Conservation (phyloP, 2,888 invertebrate species). For the Eumerus sabulonum region DNA sequence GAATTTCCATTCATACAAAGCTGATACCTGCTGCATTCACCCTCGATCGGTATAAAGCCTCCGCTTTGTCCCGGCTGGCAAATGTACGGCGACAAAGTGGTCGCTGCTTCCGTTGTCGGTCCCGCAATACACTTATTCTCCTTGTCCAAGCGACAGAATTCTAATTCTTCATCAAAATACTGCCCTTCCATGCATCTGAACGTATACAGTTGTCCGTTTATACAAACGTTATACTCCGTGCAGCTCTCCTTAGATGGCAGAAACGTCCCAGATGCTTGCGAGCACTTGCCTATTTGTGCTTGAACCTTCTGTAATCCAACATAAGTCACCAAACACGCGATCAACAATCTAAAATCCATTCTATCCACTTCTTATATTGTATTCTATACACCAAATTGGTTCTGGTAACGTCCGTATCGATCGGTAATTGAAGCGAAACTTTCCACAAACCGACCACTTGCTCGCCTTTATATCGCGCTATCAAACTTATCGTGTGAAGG, state of each 20-base stretch:
- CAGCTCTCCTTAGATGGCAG: constrained; percentile 53
- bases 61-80: constrained; percentile 29
- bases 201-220: constrained; percentile 53
- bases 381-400: too few relatives aligned
- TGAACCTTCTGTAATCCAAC: too few relatives aligned
- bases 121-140: constrained; percentile 17
- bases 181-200: constrained; percentile 65
- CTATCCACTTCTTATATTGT: too few relatives aligned
- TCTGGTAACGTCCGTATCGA: too few relatives aligned
- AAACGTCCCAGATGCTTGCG: constrained; percentile 30
- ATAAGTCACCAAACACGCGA: too few relatives aligned
- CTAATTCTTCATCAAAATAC: constrained; percentile 68
- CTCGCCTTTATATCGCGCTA: too few relatives aligned
- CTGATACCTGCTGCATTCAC: constrained; percentile 71
- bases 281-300: constrained; percentile 3
- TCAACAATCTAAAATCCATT: too few relatives aligned
- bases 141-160: constrained; percentile 22
- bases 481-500: too few relatives aligned
- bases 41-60: constrained; percentile 57
- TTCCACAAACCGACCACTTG: too few relatives aligned
- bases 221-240: constrained; percentile 63
- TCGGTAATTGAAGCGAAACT: too few relatives aligned
- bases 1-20: constrained; percentile 69
- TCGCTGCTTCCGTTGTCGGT: constrained; percentile 6
- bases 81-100: constrained; percentile 4